phyloP scores from a whole-genome alignment of 2,113 vertebrate genomes.

The Odontesthes bonariensis region DNA sequence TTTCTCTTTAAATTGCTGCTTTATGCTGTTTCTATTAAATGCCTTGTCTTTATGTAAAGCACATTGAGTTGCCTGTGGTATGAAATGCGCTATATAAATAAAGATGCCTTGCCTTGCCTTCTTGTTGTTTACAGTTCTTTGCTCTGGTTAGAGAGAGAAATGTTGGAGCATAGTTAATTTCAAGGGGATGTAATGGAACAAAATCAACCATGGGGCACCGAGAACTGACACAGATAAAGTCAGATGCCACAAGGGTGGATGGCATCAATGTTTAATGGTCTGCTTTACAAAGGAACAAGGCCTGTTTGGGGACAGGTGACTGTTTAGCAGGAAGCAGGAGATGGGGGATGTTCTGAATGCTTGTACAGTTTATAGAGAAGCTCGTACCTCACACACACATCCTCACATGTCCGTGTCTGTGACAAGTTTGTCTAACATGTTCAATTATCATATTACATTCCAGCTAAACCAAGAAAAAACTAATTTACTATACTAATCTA shows the following conservation, averaged over 20 bases:
- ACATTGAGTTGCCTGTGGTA: too few species aligned
- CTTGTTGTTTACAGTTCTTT: slow-evolving; percentile 39
- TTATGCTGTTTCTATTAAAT: too few species aligned
- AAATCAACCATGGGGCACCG: slow-evolving; percentile 50
- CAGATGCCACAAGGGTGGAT: slow-evolving; percentile 24
- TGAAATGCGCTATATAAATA: too few species aligned
- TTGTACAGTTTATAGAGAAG: slow-evolving; percentile 28
- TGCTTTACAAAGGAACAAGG: slow-evolving; percentile 37
- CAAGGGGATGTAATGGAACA: slow-evolving; percentile 13
- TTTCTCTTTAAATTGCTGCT: too few species aligned
- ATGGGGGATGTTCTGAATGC: slow-evolving; percentile 10
- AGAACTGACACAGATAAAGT: slow-evolving; percentile 21
- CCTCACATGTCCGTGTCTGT: slow-evolving; percentile 1
- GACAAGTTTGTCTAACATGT: neutral
- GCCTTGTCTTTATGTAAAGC: too few species aligned
- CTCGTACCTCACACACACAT: slow-evolving; percentile 15
- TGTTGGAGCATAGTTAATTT: slow-evolving; percentile 28
- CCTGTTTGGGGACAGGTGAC: too few species aligned
- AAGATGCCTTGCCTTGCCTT: too few species aligned
- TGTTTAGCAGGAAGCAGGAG: slow-evolving; percentile 21
- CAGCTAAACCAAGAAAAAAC: too few species aligned
- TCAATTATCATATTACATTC: too few species aligned
- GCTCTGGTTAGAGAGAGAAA: neutral
- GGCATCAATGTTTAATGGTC: slow-evolving; percentile 59
- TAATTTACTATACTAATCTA: too few species aligned